These are phyloP conservation scores for Genyomyrus donnyi DNA, from an alignment of 2,113 vertebrate species.

Conservation along the genomic window DNA sequence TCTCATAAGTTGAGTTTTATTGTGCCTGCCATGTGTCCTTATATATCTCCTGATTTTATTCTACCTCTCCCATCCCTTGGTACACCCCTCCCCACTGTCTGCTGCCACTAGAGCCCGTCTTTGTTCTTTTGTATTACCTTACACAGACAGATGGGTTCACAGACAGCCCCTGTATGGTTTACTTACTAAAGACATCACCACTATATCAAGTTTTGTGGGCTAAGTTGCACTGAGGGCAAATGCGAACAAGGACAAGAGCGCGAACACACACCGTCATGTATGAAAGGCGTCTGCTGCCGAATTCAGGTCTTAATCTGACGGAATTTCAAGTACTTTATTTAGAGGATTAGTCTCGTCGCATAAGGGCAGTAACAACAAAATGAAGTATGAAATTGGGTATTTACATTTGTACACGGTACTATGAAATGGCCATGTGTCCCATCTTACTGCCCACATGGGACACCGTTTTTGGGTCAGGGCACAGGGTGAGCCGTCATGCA, in stretches of 20 bases:
- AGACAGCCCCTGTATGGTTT: conserved; percentile 7
- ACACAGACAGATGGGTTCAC: conserved; percentile 7
- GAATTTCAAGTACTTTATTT: background rate
- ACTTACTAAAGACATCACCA: conserved; percentile 14
- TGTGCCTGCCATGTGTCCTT: background rate
- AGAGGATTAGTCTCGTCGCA: background rate
- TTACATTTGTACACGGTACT: background rate
- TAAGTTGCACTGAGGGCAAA: background rate
- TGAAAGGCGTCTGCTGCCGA: background rate
- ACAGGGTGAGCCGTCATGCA: background rate
- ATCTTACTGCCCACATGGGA: background rate
- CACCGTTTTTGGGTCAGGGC: background rate
- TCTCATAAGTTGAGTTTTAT: background rate
- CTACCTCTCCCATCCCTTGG: background rate
- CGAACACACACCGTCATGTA: background rate
- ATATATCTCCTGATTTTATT: background rate
- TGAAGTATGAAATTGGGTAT: background rate
- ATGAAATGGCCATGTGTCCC: background rate
- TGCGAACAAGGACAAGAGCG: background rate
- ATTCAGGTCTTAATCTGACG: background rate
- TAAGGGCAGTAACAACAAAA: background rate
- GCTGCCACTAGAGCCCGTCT: background rate
- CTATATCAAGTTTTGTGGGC: conserved; percentile 8
- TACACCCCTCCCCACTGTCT: background rate
- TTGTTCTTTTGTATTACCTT: conserved; percentile 7